These are phyloP conservation scores for Himalopsyche tibetana DNA, from an alignment of 2,888 invertebrate species.

Conservation along the genomic window DNA sequence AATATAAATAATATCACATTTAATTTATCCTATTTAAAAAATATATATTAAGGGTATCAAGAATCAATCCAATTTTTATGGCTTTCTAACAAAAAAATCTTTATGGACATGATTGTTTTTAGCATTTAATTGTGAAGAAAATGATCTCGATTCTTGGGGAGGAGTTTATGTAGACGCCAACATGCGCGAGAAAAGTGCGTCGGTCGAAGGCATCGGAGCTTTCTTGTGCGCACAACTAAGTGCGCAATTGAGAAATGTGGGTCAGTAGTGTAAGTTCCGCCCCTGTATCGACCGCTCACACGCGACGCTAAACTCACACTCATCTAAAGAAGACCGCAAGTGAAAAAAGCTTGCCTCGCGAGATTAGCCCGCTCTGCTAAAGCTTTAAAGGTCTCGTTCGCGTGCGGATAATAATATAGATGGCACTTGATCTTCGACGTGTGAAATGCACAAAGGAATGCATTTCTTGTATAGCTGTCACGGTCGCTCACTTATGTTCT, in stretches of 20 bases:
- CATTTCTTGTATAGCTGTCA: slow-evolving; percentile 11
- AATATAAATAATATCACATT: too few relatives aligned
- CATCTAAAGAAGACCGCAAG: slow-evolving; percentile 3
- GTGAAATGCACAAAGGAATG: slow-evolving; percentile 35
- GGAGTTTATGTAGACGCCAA: not conserved
- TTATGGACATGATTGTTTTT: too few relatives aligned
- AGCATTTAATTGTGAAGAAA: too few relatives aligned
- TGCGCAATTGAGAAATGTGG: slow-evolving; percentile 76
- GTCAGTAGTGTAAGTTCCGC: slow-evolving; percentile 76
- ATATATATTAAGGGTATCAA: too few relatives aligned
- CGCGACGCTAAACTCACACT: slow-evolving; percentile 68
- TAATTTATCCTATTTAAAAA: too few relatives aligned
- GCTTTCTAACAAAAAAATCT: too few relatives aligned
- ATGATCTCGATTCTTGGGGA: not conserved
- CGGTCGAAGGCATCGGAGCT: not conserved
- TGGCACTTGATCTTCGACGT: slow-evolving; percentile 17
- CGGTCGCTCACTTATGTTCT: not conserved
- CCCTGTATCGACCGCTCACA: slow-evolving; percentile 73
- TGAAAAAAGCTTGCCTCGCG: not conserved
- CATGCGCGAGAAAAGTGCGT: slow-evolving; percentile 14
- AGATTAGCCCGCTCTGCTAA: slow-evolving; percentile 62
- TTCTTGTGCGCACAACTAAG: slow-evolving; percentile 74
- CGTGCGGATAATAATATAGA: slow-evolving; percentile 61
- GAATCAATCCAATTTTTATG: too few relatives aligned
- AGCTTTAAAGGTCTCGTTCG: slow-evolving; percentile 70